phyloP scores from a whole-genome alignment of 2,797 vertebrate genomes.

The Megalops cyprinoides region DNA sequence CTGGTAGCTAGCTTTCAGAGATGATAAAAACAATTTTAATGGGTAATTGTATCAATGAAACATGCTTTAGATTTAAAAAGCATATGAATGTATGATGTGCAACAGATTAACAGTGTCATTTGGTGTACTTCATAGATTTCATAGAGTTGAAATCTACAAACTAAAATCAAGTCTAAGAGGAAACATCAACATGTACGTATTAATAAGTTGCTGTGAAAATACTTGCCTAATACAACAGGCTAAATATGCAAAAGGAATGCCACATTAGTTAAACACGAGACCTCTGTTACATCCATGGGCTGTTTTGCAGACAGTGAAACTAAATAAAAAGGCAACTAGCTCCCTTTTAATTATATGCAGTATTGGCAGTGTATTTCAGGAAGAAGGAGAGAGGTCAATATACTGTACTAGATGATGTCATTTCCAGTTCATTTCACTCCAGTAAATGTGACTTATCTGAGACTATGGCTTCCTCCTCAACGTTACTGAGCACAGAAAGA shows the following conservation, averaged over 20 bases:
- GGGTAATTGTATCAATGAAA: no score
- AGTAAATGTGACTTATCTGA: conserved; percentile 57
- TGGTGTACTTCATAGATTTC: no score
- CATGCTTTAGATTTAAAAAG: no score
- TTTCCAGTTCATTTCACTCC: conserved; percentile 64
- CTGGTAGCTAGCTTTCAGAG: no score
- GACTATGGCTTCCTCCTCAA: conserved; percentile 41
- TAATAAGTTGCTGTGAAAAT: no score
- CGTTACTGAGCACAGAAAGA: conserved; percentile 28
- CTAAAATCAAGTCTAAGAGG: no score
- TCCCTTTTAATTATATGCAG: conserved; percentile 75
- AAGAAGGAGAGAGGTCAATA: conserved; percentile 50
- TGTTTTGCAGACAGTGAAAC: conserved; percentile 49
- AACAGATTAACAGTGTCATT: no score
- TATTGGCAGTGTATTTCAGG: conserved; percentile 47
- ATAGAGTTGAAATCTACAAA: no score
- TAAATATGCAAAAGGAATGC: not conserved
- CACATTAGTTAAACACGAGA: conserved; percentile 46
- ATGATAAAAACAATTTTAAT: no score
- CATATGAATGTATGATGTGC: no score
- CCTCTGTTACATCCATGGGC: conserved; percentile 65
- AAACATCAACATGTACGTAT: no score
- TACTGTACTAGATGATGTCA: conserved; percentile 61
- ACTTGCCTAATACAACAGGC: no score
- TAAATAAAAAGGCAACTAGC: conserved; percentile 69